These are phyloP conservation scores for Poeciliopsis paucimaculata DNA, from an alignment of 2,797 vertebrate species.

Conservation along the genomic window DNA sequence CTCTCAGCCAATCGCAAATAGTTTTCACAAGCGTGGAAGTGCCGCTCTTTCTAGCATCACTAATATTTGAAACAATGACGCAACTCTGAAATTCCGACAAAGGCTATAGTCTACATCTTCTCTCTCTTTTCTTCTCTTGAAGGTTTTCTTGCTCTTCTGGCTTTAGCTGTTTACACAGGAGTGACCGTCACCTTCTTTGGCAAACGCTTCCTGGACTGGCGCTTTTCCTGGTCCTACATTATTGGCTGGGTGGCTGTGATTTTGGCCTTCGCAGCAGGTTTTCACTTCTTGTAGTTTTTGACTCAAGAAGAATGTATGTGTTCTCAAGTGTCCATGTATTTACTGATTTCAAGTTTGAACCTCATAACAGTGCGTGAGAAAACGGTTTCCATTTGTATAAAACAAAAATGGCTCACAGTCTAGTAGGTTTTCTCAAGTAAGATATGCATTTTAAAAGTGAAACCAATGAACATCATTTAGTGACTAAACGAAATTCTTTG, in stretches of 20 bases:
- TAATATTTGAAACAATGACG: not conserved
- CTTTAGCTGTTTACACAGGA: conserved; percentile 84
- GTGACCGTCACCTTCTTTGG: conserved; percentile 85
- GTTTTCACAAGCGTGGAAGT: not conserved
- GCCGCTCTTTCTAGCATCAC: not conserved
- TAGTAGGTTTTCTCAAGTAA: not conserved
- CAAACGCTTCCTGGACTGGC: conserved; percentile 84
- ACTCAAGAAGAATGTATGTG: not conserved
- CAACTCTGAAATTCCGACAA: not conserved
- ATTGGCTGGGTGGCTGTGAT: conserved; percentile 86
- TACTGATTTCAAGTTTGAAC: not conserved
- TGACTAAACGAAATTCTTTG: not conserved
- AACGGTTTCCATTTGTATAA: not conserved
- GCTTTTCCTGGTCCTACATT: conserved; percentile 90
- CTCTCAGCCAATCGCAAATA: not conserved
- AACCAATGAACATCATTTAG: not conserved
- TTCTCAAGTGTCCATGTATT: not conserved
- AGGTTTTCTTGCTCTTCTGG: conserved; percentile 87
- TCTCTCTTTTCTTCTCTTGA: not conserved
- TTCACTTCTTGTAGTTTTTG: conserved; percentile 6
- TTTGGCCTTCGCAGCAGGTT: conserved; percentile 84
- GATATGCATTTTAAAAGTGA: not conserved
- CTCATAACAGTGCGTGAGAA: not conserved
- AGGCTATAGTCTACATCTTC: not conserved
- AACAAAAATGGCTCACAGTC: not conserved